Conservation (phyloP, 2,888 invertebrate species). For the Lycocerus yunnanus region DNA sequence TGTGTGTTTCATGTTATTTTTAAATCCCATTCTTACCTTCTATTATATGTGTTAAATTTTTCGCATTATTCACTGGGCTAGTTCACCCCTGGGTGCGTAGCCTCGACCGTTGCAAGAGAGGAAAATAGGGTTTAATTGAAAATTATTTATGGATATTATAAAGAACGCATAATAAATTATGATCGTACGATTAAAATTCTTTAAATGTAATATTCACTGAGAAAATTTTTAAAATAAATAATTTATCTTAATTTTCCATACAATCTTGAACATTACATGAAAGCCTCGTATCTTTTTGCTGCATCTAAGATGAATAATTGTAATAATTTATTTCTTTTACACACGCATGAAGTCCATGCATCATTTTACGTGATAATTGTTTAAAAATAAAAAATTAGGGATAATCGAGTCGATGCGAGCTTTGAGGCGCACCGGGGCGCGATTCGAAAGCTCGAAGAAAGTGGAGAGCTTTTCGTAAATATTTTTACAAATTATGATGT, state of each 20-base stretch:
- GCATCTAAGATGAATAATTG: constrained; percentile 15
- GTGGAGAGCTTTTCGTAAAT: background rate
- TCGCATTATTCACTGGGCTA: no score
- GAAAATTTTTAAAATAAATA: background rate
- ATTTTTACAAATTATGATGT: background rate
- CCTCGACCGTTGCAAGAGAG: no score
- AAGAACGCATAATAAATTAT: background rate
- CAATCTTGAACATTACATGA: background rate
- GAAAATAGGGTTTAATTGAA: background rate
- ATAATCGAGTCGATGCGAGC: background rate
- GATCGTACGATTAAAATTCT: background rate
- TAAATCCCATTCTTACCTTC: no score
- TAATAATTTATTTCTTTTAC: constrained; percentile 27
- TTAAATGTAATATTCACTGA: background rate
- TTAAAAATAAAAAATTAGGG: constrained; percentile 12
- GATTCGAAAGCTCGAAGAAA: background rate
- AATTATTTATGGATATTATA: background rate
- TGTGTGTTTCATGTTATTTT: no score
- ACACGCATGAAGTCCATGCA: constrained; percentile 20
- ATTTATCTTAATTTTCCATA: constrained; percentile 4
- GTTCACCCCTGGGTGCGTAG: background rate
- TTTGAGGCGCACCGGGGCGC: background rate
- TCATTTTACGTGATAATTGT: constrained; percentile 14
- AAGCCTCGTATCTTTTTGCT: background rate
- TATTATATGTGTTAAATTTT: no score